Evolutionary conservation across 1,140 invertebrate genomes (phyloP).

Genomic region (Penaeus chinensis): DNA sequence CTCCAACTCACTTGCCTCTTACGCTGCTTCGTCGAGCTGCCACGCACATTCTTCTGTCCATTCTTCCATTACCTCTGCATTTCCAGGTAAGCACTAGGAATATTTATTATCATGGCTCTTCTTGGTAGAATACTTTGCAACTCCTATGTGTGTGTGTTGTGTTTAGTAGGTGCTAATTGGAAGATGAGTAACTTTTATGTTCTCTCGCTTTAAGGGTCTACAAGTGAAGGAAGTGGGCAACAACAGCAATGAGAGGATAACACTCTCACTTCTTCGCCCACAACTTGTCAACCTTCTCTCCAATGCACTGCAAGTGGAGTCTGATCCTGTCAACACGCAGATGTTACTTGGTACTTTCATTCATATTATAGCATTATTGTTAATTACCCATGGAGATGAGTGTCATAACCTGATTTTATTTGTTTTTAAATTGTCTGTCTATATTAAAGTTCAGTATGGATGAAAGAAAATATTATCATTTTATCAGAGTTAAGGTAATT

Average conservation of each 20-base stretch:
- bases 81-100: slow-evolving; percentile 72
- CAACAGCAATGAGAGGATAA: slow-evolving; percentile 38
- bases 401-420: no score
- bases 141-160: neutral
- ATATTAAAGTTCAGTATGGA: no score
- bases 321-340: slow-evolving; percentile 88
- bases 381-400: no score
- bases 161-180: neutral
- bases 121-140: neutral
- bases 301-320: slow-evolving; percentile 86
- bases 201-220: slow-evolving; percentile 37
- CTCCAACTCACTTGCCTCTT: slow-evolving; percentile 38
- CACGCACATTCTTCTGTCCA: slow-evolving; percentile 88
- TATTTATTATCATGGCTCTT: neutral
- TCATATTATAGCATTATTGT: neutral
- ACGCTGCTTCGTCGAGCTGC: slow-evolving; percentile 86
- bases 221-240: slow-evolving; percentile 51
- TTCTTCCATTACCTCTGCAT: slow-evolving; percentile 90
- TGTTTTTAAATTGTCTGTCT: no score
- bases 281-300: slow-evolving; percentile 87
- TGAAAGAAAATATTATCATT: no score
- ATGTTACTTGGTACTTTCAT: slow-evolving; percentile 71
- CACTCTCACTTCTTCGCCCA: slow-evolving; percentile 78
- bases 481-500: no score
- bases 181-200: neutral